Percentiles rank a stretch among this genome's conserved stretches.
Evolutionary conservation across 2,888 invertebrate species (phyloP).

Genomic region (Xestobium rufovillosum): DNA sequence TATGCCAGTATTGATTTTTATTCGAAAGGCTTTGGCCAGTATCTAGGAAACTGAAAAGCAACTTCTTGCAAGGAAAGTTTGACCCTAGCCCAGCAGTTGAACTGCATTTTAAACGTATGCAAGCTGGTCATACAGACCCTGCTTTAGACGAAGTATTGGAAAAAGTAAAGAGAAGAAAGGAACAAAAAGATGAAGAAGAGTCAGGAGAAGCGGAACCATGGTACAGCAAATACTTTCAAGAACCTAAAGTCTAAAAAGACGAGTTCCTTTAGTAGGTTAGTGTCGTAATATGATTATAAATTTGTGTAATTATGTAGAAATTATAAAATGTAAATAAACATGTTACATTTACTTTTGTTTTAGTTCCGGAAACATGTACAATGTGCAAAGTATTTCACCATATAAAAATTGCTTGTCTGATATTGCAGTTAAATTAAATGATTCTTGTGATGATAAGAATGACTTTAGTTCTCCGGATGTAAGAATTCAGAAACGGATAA

Average conservation of each 20-base stretch:
- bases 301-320: slow-evolving; percentile 12
- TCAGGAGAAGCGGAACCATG: slow-evolving; percentile 25
- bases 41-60: slow-evolving; percentile 26
- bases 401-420: slow-evolving; percentile 28
- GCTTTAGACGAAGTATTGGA: slow-evolving; percentile 20
- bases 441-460: slow-evolving; percentile 27
- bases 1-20: too few relatives aligned
- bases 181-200: slow-evolving; percentile 26
- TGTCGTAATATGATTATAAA: slow-evolving; percentile 22
- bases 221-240: slow-evolving; percentile 24
- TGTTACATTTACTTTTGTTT: slow-evolving; percentile 13
- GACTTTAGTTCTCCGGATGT: slow-evolving; percentile 36
- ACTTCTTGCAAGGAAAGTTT: slow-evolving; percentile 28
- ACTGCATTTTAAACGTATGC: slow-evolving; percentile 20
- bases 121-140: slow-evolving; percentile 16
- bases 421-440: slow-evolving; percentile 21
- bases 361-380: slow-evolving; percentile 20
- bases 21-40: slow-evolving; percentile 32
- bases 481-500: slow-evolving; percentile 23
- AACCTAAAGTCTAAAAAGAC: slow-evolving; percentile 26
- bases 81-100: slow-evolving; percentile 26
- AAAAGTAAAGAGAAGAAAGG: slow-evolving; percentile 23
- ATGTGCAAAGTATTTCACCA: slow-evolving; percentile 28
- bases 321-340: slow-evolving; percentile 13
- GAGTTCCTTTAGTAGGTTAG: slow-evolving; percentile 21